A percentile compares a stretch with the other conserved stretches of the same genome.
Conservation (phyloP, 2,888 invertebrate species). For the Anoplius nigerrimus region DNA sequence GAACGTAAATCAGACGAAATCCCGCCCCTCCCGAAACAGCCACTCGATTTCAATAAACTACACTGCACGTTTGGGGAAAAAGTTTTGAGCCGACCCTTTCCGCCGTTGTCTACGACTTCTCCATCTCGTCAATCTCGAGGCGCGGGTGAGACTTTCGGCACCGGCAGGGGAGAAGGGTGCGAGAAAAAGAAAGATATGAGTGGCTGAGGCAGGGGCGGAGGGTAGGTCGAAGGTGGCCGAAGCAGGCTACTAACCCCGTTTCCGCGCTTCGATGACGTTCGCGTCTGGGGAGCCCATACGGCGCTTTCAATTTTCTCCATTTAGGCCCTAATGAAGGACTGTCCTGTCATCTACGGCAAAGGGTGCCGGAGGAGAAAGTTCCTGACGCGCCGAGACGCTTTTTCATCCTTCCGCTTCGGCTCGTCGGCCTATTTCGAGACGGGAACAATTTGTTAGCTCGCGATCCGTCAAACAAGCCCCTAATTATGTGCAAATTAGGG, state of each 20-base stretch:
- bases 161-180: neutral
- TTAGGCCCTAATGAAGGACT: conserved; percentile 65
- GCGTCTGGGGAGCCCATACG: conserved; percentile 30
- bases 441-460: too few relatives aligned
- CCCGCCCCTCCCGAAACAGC: too few relatives aligned
- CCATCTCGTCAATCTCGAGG: neutral
- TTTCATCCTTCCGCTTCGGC: conserved; percentile 29
- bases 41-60: conserved; percentile 59
- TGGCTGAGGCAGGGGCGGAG: conserved; percentile 9
- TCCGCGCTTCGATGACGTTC: conserved; percentile 23
- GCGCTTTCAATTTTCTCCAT: conserved; percentile 69
- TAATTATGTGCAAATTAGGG: too few relatives aligned
- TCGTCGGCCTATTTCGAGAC: neutral
- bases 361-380: conserved; percentile 33
- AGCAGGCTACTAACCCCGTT: conserved; percentile 5
- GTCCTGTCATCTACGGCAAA: conserved; percentile 27
- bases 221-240: too few relatives aligned
- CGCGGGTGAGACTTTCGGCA: neutral
- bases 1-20: too few relatives aligned
- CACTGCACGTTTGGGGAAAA: conserved; percentile 24
- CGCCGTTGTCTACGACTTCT: neutral
- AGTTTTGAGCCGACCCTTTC: conserved; percentile 33
- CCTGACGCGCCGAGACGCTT: conserved; percentile 38
- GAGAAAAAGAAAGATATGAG: conserved; percentile 1
- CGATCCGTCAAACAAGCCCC: too few relatives aligned